Evolutionary conservation across 1,140 invertebrate species (phyloP).

Genomic region (Pogonus chalceus): DNA sequence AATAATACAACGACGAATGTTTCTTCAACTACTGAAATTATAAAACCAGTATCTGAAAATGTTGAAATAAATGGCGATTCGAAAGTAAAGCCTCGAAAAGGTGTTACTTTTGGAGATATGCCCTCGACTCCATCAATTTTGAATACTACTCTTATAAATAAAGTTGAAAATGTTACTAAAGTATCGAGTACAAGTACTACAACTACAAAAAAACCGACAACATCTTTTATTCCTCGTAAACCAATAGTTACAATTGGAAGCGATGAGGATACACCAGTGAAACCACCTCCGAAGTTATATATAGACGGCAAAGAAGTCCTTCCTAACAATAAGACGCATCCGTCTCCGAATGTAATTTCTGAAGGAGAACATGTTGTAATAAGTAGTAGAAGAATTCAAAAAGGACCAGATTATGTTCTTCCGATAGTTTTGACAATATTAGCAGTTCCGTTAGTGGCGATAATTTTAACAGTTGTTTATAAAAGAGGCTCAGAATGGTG

Average conservation of each 20-base stretch:
- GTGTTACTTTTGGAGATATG: background rate
- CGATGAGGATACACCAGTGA: constrained; percentile 15
- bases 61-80: background rate
- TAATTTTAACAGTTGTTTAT: constrained; percentile 48
- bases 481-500: constrained; percentile 59
- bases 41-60: background rate
- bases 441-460: constrained; percentile 50
- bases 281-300: background rate
- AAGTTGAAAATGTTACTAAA: constrained; percentile 3
- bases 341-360: background rate
- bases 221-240: constrained; percentile 12
- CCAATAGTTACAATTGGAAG: constrained; percentile 14
- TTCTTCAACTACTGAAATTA: background rate
- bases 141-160: background rate
- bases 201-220: constrained; percentile 10
- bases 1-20: background rate
- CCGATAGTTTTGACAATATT: constrained; percentile 54
- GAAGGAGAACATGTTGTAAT: background rate
- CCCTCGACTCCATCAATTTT: background rate
- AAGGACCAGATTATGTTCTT: constrained; percentile 42
- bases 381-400: background rate
- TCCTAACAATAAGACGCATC: background rate
- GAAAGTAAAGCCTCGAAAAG: background rate
- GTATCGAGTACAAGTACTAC: constrained; percentile 13
- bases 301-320: background rate